Percentiles rank a stretch among this genome's conserved stretches.
Evolutionary conservation across 2,797 vertebrate species (phyloP).

Genomic region (Tamandua tetradactyla): DNA sequence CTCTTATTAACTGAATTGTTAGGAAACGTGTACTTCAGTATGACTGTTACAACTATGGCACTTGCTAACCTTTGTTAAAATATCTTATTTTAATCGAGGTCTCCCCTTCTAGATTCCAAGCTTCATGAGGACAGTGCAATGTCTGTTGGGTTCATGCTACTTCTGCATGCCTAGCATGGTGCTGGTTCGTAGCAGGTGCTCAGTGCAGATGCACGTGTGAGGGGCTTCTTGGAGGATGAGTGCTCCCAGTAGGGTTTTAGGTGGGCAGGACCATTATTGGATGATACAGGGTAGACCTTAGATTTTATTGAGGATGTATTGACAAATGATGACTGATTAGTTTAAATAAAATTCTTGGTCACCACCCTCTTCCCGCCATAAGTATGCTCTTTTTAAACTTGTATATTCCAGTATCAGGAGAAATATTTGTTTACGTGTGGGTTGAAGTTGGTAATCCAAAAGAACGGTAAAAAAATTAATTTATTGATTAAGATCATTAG

Average conservation of each 20-base stretch:
- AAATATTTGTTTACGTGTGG: not conserved
- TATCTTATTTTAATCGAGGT: not conserved
- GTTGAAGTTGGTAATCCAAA: not conserved
- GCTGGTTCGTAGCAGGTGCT: not conserved
- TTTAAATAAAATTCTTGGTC: slow-evolving; percentile 24
- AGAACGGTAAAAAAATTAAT: slow-evolving; percentile 16
- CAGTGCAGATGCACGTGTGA: not conserved
- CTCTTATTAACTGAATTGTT: slow-evolving; percentile 13
- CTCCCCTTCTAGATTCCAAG: not conserved
- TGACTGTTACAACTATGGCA: not conserved
- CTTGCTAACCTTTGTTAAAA: not conserved
- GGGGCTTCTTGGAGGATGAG: not conserved
- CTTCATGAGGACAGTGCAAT: not conserved
- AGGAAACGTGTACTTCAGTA: not conserved
- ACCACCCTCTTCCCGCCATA: not conserved
- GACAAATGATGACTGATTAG: not conserved
- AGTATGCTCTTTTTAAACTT: slow-evolving; percentile 24
- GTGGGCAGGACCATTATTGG: not conserved
- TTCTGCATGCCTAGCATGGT: not conserved
- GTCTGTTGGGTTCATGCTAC: not conserved
- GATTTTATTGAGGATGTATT: not conserved
- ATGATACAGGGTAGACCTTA: not conserved
- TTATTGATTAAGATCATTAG: slow-evolving; percentile 7
- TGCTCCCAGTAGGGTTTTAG: not conserved
- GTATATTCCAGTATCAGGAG: not conserved